Conservation (phyloP, 1,140 invertebrate genomes). For the Rhagoletis zephyria region DNA sequence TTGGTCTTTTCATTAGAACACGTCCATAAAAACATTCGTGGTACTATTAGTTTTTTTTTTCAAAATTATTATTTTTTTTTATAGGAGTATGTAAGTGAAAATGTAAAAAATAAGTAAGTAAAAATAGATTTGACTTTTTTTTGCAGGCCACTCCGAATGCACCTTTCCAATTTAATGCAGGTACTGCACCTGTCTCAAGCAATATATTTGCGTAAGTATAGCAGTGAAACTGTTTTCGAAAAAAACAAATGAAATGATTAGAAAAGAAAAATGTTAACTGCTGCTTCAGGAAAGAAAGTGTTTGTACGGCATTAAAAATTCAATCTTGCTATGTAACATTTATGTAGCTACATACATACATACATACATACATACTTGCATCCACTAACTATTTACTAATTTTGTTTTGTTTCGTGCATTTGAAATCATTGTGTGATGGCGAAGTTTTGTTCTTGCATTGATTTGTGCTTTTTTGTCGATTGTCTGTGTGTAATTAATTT, state of each 20-base stretch:
- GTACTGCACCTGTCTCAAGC: constrained; percentile 53
- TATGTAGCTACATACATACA: background rate
- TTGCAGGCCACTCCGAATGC: constrained; percentile 57
- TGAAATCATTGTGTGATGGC: background rate
- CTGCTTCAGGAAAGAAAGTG: constrained; percentile 24
- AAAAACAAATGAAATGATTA: background rate
- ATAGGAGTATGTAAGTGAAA: constrained; percentile 23
- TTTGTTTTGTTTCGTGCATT: constrained; percentile 22
- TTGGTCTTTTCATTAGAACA: too few relatives aligned
- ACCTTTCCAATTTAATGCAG: constrained; percentile 59
- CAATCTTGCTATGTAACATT: background rate
- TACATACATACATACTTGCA: background rate
- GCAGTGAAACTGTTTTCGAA: background rate
- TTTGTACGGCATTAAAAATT: background rate
- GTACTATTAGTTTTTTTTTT: constrained; percentile 43
- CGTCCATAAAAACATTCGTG: background rate
- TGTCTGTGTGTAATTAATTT: constrained; percentile 1
- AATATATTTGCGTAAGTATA: constrained; percentile 59
- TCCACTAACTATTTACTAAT: constrained; percentile 27
- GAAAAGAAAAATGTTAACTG: constrained; percentile 28
- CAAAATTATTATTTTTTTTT: constrained; percentile 5
- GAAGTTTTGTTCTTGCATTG: background rate
- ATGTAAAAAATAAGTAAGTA: constrained; percentile 28
- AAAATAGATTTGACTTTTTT: constrained; percentile 49
- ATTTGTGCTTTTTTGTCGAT: constrained; percentile 11